phyloP scores from a whole-genome alignment of 2,113 vertebrate genomes.

The Forbesichthys agassizii region DNA sequence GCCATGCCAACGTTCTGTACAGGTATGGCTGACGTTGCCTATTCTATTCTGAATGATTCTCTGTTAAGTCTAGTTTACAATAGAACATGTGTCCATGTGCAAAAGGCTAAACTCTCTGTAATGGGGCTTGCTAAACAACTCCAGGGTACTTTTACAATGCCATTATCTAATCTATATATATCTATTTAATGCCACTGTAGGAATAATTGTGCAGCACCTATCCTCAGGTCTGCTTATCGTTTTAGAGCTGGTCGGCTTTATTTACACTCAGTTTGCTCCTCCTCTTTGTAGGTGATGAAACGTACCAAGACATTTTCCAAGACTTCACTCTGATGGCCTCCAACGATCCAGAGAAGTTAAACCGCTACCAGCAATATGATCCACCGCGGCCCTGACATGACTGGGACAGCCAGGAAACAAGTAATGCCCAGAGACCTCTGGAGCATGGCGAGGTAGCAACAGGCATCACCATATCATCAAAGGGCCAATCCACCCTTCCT shows the following conservation, averaged over 20 bases:
- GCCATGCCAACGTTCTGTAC: slow-evolving; percentile 33
- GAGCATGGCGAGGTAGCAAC: neutral
- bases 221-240: too few species aligned
- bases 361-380: slow-evolving; percentile 89
- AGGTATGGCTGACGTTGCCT: slow-evolving; percentile 65
- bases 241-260: neutral
- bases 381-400: slow-evolving; percentile 77
- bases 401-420: neutral
- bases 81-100: too few species aligned
- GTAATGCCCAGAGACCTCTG: slow-evolving; percentile 5
- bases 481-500: slow-evolving; percentile 1
- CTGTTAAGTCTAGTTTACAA: slow-evolving; percentile 18
- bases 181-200: too few species aligned
- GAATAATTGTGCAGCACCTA: too few species aligned
- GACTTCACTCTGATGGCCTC: slow-evolving; percentile 99
- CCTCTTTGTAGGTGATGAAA: slow-evolving; percentile 87
- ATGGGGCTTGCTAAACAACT: too few species aligned
- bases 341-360: slow-evolving; percentile 94
- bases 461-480: neutral
- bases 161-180: too few species aligned
- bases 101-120: too few species aligned
- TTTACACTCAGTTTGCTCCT: slow-evolving; percentile 1
- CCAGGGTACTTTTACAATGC: too few species aligned
- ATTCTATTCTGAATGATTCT: slow-evolving; percentile 29
- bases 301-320: slow-evolving; percentile 98